Conservation (phyloP, 2,113 vertebrate genomes). For the Coreoperca whiteheadi region DNA sequence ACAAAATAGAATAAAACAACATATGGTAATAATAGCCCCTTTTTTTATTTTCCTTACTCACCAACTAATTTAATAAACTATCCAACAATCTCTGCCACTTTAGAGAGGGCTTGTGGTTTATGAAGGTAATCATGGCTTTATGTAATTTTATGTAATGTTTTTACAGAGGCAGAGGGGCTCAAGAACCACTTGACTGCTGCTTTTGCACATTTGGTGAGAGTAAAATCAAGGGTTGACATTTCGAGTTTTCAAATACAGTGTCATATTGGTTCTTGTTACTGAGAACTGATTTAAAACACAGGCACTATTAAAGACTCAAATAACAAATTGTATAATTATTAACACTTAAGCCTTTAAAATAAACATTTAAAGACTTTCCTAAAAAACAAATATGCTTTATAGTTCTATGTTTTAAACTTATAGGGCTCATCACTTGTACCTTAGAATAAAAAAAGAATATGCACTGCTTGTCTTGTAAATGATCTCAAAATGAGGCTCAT, state of each 20-base stretch:
- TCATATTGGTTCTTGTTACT: neutral
- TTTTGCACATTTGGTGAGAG: slow-evolving; percentile 14
- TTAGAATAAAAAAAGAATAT: too few relatives aligned
- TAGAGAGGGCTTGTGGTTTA: slow-evolving; percentile 25
- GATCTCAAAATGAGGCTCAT: neutral
- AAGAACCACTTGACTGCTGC: slow-evolving; percentile 5
- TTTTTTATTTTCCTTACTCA: slow-evolving; percentile 35
- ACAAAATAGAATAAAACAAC: slow-evolving; percentile 36
- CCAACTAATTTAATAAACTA: slow-evolving; percentile 25
- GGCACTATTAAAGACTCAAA: neutral
- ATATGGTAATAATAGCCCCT: slow-evolving; percentile 31
- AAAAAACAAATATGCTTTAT: neutral
- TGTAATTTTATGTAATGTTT: slow-evolving; percentile 37
- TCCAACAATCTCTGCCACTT: slow-evolving; percentile 8
- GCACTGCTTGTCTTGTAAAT: neutral
- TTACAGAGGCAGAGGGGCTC: neutral
- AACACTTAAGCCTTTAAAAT: neutral
- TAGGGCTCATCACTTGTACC: neutral
- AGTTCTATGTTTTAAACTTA: neutral
- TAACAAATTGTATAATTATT: neutral
- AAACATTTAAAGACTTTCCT: neutral
- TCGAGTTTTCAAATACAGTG: neutral
- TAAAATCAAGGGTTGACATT: slow-evolving; percentile 1
- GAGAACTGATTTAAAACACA: slow-evolving; percentile 4
- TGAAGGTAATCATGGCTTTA: slow-evolving; percentile 34